These are phyloP conservation scores for Agrilus mali DNA, from an alignment of 2,888 invertebrate genomes.

Conservation along the genomic window DNA sequence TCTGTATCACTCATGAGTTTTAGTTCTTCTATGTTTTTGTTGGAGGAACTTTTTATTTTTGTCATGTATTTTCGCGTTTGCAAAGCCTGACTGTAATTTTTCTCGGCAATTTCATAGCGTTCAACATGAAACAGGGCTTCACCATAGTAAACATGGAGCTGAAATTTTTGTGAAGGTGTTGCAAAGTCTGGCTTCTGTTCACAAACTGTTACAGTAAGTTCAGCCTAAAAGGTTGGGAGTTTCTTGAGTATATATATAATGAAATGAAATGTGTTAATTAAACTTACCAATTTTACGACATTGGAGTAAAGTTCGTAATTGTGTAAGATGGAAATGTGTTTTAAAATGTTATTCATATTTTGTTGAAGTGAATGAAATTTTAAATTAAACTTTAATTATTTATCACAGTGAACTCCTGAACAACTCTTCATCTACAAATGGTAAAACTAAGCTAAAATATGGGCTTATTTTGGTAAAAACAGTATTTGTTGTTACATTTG, in stretches of 20 bases:
- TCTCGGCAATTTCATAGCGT: constrained; percentile 56
- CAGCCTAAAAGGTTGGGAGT: constrained; percentile 38
- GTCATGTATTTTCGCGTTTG: constrained; percentile 50
- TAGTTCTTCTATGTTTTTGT: constrained; percentile 35
- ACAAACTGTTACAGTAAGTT: constrained; percentile 47
- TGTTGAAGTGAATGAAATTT: background rate
- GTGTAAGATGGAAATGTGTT: constrained; percentile 55
- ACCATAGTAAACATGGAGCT: constrained; percentile 54
- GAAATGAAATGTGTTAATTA: background rate
- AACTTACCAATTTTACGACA: constrained; percentile 53
- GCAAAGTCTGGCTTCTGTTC: constrained; percentile 53
- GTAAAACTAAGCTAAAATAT: no score
- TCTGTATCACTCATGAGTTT: constrained; percentile 49
- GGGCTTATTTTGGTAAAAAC: no score
- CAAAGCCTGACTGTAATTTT: constrained; percentile 49
- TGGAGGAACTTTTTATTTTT: constrained; percentile 37
- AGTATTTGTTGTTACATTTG: background rate
- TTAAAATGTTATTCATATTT: constrained; percentile 45
- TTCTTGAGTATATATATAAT: background rate
- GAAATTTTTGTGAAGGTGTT: constrained; percentile 49
- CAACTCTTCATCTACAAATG: no score
- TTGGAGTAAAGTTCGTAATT: constrained; percentile 61
- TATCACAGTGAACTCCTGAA: no score
- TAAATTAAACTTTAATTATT: no score
- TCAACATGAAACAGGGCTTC: constrained; percentile 54